Conservation (phyloP, 1,140 invertebrate genomes). For the Trichonephila clavata region DNA sequence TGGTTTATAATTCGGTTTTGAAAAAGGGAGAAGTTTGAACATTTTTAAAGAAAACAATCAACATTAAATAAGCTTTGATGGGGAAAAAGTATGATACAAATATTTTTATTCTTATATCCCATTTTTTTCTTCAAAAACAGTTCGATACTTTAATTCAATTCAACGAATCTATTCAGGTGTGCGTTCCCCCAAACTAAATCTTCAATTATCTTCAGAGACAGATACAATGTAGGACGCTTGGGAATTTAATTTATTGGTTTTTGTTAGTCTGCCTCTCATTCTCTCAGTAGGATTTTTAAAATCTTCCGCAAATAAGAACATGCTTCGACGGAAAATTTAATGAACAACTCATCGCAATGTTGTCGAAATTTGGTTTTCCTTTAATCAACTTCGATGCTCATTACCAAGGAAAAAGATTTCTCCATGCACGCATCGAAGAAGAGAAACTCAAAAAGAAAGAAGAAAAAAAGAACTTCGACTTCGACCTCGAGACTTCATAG, state of each 20-base stretch:
- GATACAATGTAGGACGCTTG: neutral
- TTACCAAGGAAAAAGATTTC: constrained; percentile 5
- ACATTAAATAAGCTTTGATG: too few relatives aligned
- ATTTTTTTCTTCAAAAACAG: neutral
- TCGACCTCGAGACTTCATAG: constrained; percentile 2
- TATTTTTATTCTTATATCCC: too few relatives aligned
- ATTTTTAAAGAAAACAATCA: too few relatives aligned
- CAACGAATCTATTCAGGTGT: neutral
- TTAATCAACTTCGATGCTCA: constrained; percentile 58
- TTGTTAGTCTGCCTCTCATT: neutral
- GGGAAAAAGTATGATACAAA: too few relatives aligned
- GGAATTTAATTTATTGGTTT: constrained; percentile 8
- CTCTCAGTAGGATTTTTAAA: constrained; percentile 26
- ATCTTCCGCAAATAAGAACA: constrained; percentile 50
- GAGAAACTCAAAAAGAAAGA: neutral
- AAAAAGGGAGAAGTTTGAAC: too few relatives aligned
- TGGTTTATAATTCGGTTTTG: too few relatives aligned
- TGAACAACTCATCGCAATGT: constrained; percentile 28
- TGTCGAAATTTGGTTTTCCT: constrained; percentile 5
- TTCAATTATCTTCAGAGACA: neutral
- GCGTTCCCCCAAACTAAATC: neutral
- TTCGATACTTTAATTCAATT: neutral
- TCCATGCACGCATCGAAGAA: neutral
- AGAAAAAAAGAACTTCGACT: constrained; percentile 23
- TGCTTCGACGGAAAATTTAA: constrained; percentile 53